phyloP scores from a whole-genome alignment of 2,888 invertebrate genomes.

The Hirtodrosophila trivittata region DNA sequence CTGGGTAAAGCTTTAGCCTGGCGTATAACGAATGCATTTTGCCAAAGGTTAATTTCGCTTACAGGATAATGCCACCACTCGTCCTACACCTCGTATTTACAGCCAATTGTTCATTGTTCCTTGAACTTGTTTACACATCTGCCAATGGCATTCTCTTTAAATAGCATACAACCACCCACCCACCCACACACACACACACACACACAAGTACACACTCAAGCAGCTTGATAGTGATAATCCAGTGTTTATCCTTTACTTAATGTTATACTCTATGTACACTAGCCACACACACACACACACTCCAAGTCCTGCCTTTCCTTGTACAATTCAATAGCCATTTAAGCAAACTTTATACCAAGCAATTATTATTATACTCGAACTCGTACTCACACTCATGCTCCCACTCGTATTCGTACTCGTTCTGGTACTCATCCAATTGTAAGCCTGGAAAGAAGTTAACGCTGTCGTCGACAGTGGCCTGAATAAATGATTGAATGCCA shows the following conservation, averaged over 20 bases:
- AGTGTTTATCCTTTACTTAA: constrained; percentile 23
- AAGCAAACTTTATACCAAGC: constrained; percentile 33
- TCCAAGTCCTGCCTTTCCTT: neutral
- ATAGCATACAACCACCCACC: neutral
- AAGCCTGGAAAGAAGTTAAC: constrained; percentile 9
- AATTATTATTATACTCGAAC: constrained; percentile 36
- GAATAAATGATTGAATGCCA: constrained; percentile 48
- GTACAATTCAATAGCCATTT: constrained; percentile 34
- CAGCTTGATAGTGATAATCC: constrained; percentile 27
- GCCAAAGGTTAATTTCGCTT: constrained; percentile 40
- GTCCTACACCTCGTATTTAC: constrained; percentile 16
- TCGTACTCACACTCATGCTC: neutral
- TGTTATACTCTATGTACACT: neutral
- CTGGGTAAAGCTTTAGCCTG: constrained; percentile 26
- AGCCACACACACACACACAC: constrained; percentile 4
- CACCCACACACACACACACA: neutral
- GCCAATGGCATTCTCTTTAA: no score
- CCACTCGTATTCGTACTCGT: neutral
- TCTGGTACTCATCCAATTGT: neutral
- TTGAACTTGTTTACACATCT: constrained; percentile 16
- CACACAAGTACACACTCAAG: neutral
- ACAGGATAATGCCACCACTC: constrained; percentile 4
- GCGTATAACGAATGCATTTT: constrained; percentile 39
- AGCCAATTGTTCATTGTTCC: constrained; percentile 12
- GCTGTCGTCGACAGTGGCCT: constrained; percentile 34